Percentiles rank a stretch among this genome's conserved stretches.
Evolutionary conservation across 2,113 vertebrate species (phyloP).

Genomic region (Platysternon megacephalum): DNA sequence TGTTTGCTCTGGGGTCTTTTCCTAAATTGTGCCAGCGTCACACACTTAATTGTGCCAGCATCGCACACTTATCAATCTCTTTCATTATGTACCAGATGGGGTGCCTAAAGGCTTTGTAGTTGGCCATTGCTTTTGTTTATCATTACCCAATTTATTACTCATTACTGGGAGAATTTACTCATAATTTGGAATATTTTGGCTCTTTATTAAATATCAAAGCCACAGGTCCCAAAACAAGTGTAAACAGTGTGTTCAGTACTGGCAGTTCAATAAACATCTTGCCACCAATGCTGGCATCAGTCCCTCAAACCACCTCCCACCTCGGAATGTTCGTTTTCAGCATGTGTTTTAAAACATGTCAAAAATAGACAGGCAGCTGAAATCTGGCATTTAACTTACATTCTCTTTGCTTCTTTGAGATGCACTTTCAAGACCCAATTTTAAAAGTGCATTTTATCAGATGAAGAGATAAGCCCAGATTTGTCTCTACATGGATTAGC

Average conservation of each 20-base stretch:
- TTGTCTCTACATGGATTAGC: slow-evolving; percentile 5
- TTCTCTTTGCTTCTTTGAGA: not conserved
- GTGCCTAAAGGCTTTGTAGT: slow-evolving; percentile 20
- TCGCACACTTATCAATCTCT: slow-evolving; percentile 2
- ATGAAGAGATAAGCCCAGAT: not conserved
- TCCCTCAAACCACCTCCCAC: not conserved
- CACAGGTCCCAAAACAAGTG: accelerated
- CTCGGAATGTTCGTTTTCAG: not conserved
- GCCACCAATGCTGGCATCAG: not conserved
- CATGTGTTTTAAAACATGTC: not conserved
- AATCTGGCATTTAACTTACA: not conserved
- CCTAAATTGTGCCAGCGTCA: not conserved
- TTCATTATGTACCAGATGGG: not conserved
- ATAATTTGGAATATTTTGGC: not conserved
- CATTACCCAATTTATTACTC: not conserved
- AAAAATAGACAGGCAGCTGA: not conserved
- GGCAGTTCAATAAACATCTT: not conserved
- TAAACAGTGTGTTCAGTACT: not conserved
- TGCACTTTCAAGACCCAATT: not conserved
- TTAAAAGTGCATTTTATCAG: slow-evolving; percentile 2
- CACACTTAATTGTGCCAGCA: slow-evolving; percentile 21
- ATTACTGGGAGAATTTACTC: not conserved
- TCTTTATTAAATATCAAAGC: not conserved
- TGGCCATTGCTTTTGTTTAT: slow-evolving; percentile 1
- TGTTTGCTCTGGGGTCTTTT: not conserved